Percentiles rank a stretch among this genome's conserved stretches.
Conservation (phyloP, 2,888 invertebrate species). For the Eilema depressum region DNA sequence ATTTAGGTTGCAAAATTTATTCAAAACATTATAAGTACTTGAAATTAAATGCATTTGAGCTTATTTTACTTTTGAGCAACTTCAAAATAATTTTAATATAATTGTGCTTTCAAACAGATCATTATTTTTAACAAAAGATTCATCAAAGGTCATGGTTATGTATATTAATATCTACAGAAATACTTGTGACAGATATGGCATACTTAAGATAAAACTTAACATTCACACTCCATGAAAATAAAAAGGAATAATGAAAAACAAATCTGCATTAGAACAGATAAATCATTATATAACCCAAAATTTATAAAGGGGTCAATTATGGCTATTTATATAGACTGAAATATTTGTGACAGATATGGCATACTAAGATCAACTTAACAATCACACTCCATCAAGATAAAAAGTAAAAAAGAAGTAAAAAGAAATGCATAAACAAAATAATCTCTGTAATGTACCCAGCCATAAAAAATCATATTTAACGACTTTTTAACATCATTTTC, state of each 20-base stretch:
- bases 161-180: constrained; percentile 7
- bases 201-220: background rate
- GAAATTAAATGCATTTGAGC: constrained; percentile 10
- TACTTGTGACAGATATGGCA: constrained; percentile 22
- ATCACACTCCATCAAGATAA: constrained; percentile 6
- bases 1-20: background rate
- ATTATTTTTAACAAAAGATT: constrained; percentile 10
- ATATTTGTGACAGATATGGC: constrained; percentile 23
- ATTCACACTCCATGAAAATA: constrained; percentile 4
- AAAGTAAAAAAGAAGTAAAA: constrained; percentile 15
- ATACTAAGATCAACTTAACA: background rate
- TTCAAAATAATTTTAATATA: constrained; percentile 16
- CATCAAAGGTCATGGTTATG: background rate
- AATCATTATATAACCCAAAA: constrained; percentile 5
- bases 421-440: constrained; percentile 44
- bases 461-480: constrained; percentile 35
- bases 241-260: constrained; percentile 19
- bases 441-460: constrained; percentile 31
- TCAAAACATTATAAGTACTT: constrained; percentile 10
- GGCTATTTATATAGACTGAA: constrained; percentile 9
- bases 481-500: constrained; percentile 36
- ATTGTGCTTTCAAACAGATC: background rate
- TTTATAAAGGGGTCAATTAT: background rate
- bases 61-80: constrained; percentile 1
- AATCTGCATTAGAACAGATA: constrained; percentile 6